A percentile compares a stretch with the other conserved stretches of the same genome.
Conservation (phyloP, 2,797 vertebrate species). For the Catharus ustulatus region DNA sequence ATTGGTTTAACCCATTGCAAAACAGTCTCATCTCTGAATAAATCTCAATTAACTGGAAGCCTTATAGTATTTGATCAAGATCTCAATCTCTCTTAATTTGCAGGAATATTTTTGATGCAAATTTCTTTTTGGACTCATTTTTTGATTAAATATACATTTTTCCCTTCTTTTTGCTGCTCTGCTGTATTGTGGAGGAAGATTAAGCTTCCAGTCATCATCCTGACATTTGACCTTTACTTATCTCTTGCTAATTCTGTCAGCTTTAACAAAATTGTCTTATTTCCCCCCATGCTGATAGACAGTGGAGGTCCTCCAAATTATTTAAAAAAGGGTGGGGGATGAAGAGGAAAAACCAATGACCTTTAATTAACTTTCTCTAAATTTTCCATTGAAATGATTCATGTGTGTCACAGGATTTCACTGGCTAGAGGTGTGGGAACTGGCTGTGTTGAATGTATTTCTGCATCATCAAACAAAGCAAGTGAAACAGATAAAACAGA, state of each 20-base stretch:
- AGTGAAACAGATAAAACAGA: not conserved
- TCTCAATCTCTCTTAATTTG: not conserved
- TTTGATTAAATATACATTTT: not conserved
- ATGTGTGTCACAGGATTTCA: not conserved
- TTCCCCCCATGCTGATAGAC: not conserved
- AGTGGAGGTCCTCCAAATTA: not conserved
- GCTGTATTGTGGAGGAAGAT: not conserved
- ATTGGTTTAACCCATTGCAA: not conserved
- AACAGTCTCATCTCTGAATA: not conserved
- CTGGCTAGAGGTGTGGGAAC: not conserved
- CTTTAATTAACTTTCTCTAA: slow-evolving; percentile 31
- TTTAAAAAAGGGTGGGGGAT: fast-evolving
- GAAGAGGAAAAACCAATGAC: not conserved
- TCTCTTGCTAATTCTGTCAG: slow-evolving; percentile 4
- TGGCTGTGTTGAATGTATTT: not conserved
- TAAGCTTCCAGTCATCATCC: not conserved
- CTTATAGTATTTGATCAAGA: not conserved
- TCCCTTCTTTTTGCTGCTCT: not conserved
- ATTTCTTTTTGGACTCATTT: not conserved
- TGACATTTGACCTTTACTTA: slow-evolving; percentile 29
- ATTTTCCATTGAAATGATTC: not conserved
- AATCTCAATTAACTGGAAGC: not conserved
- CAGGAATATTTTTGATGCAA: not conserved
- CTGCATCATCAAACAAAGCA: not conserved
- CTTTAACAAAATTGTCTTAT: not conserved